Conservation (phyloP, 2,113 vertebrate genomes). For the Scophthalmus maximus region DNA sequence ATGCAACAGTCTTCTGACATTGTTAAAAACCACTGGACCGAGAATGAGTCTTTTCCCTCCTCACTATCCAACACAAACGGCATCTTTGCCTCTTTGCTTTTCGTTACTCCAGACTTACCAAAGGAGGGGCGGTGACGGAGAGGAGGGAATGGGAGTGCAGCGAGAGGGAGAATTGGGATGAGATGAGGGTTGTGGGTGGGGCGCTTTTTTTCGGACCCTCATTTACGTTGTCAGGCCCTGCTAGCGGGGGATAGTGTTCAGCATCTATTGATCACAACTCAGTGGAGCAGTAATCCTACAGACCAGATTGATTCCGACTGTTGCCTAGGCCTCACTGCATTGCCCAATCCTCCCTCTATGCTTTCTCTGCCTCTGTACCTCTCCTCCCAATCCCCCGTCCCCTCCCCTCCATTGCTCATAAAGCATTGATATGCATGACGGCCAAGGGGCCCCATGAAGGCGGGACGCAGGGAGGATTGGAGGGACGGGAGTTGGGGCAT, state of each 20-base stretch:
- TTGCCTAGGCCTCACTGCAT: conserved; percentile 81
- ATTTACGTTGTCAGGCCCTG: conserved; percentile 84
- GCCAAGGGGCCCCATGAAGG: conserved; percentile 64
- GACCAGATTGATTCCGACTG: conserved; percentile 86
- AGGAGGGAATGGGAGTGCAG: conserved; percentile 30
- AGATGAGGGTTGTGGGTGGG: conserved; percentile 61
- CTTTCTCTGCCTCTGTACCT: conserved; percentile 69
- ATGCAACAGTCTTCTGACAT: conserved; percentile 77
- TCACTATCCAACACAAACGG: conserved; percentile 55
- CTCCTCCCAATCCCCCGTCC: conserved; percentile 64
- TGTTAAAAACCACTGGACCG: conserved; percentile 81
- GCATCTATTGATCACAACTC: conserved; percentile 89
- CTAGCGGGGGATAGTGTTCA: conserved; percentile 81
- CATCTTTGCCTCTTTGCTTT: conserved; percentile 64
- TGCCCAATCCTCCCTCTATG: conserved; percentile 78
- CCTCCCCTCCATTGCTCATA: conserved; percentile 65
- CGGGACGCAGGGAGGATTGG: conserved; percentile 58
- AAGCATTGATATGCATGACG: conserved; percentile 85
- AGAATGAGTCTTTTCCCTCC: conserved; percentile 71
- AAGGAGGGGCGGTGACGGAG: conserved; percentile 46
- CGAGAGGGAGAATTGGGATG: conserved; percentile 47
- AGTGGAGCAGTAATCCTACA: conserved; percentile 84
- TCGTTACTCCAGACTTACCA: conserved; percentile 46
- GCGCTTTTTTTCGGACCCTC: conserved; percentile 78
- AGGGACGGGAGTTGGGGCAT: conserved; percentile 72